Conservation (phyloP, 2,797 vertebrate genomes). For the Rhyacichthys aspro region DNA sequence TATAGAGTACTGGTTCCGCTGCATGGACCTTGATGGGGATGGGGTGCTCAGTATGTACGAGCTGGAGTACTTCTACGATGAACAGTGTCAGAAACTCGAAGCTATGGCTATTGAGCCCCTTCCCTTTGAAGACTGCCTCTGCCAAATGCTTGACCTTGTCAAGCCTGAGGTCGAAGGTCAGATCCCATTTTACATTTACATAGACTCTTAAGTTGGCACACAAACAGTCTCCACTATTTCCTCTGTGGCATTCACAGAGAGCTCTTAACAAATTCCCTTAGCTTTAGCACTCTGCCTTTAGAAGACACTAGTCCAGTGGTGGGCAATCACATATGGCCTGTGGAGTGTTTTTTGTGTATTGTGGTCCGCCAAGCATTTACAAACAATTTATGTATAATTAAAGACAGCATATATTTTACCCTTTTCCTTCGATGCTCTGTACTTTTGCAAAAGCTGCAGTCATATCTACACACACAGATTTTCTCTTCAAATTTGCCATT, state of each 20-base stretch:
- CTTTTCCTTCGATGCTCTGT: too few species aligned
- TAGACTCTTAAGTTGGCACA: constrained; percentile 22
- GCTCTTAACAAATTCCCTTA: constrained; percentile 44
- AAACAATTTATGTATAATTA: too few species aligned
- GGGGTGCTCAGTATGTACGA: constrained; percentile 95
- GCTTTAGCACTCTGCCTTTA: constrained; percentile 32
- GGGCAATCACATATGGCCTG: too few species aligned
- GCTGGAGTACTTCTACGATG: constrained; percentile 94
- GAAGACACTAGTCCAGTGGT: constrained; percentile 27
- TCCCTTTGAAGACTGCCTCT: constrained; percentile 94
- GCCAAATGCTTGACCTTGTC: constrained; percentile 97
- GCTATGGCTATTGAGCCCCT: constrained; percentile 91
- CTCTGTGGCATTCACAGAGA: neutral
- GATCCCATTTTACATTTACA: constrained; percentile 34
- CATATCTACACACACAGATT: too few species aligned
- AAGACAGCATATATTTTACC: too few species aligned
- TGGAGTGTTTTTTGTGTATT: too few species aligned
- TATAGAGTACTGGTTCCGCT: constrained; percentile 99
- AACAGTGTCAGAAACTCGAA: constrained; percentile 92
- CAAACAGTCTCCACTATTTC: constrained; percentile 10
- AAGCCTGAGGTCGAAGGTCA: constrained; percentile 88
- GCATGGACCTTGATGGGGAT: constrained; percentile 96
- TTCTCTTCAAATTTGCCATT: too few species aligned
- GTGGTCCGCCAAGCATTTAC: too few species aligned
- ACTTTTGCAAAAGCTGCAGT: too few species aligned